These are phyloP conservation scores for Vollenhovia emeryi DNA, from an alignment of 1,140 invertebrate genomes.

Conservation along the genomic window DNA sequence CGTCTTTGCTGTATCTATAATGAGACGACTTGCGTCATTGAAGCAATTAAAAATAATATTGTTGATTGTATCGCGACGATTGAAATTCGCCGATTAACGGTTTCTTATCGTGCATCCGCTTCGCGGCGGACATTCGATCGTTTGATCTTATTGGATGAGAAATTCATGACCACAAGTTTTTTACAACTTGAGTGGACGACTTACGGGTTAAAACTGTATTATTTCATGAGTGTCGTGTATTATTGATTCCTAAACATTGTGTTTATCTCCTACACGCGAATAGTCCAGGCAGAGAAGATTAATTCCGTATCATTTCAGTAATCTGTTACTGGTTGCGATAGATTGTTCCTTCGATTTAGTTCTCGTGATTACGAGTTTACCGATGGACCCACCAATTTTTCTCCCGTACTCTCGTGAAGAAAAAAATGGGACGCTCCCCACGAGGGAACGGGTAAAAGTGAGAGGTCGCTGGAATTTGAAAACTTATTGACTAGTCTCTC, in stretches of 20 bases:
- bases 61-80: slow-evolving; percentile 14
- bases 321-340: background rate
- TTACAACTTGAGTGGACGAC: background rate
- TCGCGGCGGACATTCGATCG: background rate
- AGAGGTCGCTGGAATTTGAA: slow-evolving; percentile 5
- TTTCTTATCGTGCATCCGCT: slow-evolving; percentile 30
- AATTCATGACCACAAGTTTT: background rate
- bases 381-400: background rate
- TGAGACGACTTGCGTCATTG: slow-evolving; percentile 12
- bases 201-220: background rate
- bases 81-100: slow-evolving; percentile 19
- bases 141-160: background rate
- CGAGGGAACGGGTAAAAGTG: background rate
- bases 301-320: slow-evolving; percentile 3
- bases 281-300: background rate
- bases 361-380: slow-evolving; percentile 24
- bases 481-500: slow-evolving; percentile 59
- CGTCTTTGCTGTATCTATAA: slow-evolving; percentile 39
- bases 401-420: background rate
- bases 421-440: background rate
- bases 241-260: background rate
- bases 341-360: background rate
- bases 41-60: slow-evolving; percentile 53
- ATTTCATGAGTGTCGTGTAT: background rate
- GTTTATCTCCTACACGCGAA: background rate